These are phyloP conservation scores for Asteroscopus sphinx DNA, from an alignment of 2,888 invertebrate species.

Conservation along the genomic window DNA sequence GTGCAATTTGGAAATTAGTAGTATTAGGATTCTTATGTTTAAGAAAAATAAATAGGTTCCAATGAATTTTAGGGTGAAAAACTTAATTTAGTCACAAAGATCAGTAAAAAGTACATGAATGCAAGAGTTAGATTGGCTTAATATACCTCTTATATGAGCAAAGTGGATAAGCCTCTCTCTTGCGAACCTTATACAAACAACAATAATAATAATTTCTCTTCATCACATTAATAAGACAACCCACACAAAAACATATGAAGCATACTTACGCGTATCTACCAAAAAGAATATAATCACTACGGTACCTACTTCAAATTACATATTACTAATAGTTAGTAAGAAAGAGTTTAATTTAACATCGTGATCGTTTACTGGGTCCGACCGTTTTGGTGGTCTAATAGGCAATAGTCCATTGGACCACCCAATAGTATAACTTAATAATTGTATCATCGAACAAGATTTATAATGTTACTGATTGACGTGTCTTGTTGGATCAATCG, in stretches of 20 bases:
- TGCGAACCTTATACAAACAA: no score
- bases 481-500: constrained; percentile 44
- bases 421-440: constrained; percentile 54
- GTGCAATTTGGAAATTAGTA: neutral
- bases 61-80: no score
- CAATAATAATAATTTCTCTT: no score
- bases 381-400: constrained; percentile 74
- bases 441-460: constrained; percentile 58
- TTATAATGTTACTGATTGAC: constrained; percentile 57
- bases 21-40: neutral
- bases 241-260: no score
- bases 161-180: no score
- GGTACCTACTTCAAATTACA: constrained; percentile 52
- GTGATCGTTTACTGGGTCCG: constrained; percentile 64
- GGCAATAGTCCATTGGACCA: constrained; percentile 57
- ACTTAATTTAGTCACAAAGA: no score
- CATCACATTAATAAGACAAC: constrained; percentile 15
- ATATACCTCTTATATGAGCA: no score
- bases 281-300: no score
- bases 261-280: no score
- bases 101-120: no score
- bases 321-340: constrained; percentile 61
- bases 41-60: no score
- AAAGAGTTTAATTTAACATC: constrained; percentile 62
- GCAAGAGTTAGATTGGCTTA: no score